These are phyloP conservation scores for Gavialis gangeticus DNA, from an alignment of 2,113 vertebrate species.

Conservation along the genomic window DNA sequence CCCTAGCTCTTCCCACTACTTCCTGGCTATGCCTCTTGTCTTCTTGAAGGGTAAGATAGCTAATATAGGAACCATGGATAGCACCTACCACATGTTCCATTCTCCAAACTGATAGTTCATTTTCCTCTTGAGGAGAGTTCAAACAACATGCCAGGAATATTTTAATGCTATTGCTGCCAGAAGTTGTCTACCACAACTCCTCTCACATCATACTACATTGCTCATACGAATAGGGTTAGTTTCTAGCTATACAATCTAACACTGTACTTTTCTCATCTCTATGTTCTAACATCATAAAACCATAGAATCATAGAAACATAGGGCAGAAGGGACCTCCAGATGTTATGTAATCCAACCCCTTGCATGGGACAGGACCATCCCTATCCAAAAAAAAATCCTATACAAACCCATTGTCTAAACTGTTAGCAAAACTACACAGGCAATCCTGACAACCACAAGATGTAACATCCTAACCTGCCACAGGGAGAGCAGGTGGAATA, in stretches of 20 bases:
- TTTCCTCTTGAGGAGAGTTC: background rate
- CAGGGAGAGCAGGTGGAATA: too few relatives aligned
- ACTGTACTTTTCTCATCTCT: background rate
- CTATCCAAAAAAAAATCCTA: too few relatives aligned
- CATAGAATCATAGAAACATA: too few relatives aligned
- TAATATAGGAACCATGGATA: background rate
- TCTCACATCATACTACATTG: background rate
- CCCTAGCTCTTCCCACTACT: background rate
- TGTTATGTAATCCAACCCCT: too few relatives aligned
- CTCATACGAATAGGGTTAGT: background rate
- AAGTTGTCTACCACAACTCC: background rate
- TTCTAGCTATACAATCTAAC: background rate
- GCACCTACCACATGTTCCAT: background rate
- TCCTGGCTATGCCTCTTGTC: background rate
- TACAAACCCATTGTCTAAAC: too few relatives aligned
- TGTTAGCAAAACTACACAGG: too few relatives aligned
- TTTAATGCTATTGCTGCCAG: background rate
- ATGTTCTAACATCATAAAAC: background rate
- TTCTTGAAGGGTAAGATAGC: background rate
- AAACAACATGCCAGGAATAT: background rate
- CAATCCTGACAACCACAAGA: too few relatives aligned
- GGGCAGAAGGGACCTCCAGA: too few relatives aligned
- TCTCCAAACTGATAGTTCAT: background rate
- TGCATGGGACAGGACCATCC: too few relatives aligned
- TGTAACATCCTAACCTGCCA: too few relatives aligned